Evolutionary conservation across 1,140 invertebrate species (phyloP).

Genomic region (Platorchestia sp.): DNA sequence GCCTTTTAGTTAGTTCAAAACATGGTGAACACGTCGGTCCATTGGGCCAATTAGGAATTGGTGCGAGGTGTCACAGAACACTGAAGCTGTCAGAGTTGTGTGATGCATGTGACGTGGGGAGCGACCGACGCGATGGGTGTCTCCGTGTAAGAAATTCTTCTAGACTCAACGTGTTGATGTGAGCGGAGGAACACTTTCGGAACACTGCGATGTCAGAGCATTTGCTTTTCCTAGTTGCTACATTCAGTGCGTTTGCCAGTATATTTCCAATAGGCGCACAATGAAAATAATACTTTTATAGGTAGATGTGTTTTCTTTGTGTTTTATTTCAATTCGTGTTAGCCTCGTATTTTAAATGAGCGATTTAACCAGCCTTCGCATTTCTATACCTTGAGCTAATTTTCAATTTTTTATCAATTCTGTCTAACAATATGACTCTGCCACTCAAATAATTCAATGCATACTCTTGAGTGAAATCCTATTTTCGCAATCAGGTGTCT

Average conservation of each 20-base stretch:
- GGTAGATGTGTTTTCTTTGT: not conserved
- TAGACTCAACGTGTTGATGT: not conserved
- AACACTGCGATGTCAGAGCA: too few relatives aligned
- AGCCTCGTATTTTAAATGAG: too few relatives aligned
- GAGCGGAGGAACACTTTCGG: too few relatives aligned
- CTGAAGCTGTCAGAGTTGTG: not conserved
- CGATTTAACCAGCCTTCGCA: not conserved
- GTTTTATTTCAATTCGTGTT: not conserved
- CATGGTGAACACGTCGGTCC: not conserved
- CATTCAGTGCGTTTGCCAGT: not conserved
- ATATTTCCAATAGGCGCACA: not conserved
- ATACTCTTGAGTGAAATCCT: not conserved
- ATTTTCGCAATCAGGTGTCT: not conserved
- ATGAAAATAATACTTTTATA: not conserved
- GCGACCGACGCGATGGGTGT: not conserved
- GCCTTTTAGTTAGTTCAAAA: not conserved
- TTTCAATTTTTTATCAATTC: not conserved
- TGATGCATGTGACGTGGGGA: not conserved
- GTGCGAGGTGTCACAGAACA: not conserved
- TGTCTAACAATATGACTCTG: not conserved
- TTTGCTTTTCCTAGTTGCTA: not conserved
- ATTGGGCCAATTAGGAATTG: not conserved
- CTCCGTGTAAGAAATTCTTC: not conserved
- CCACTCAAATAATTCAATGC: not conserved
- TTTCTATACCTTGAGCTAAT: not conserved